Evolutionary conservation across 2,888 invertebrate species (phyloP), one percentile per base, ranked within the genome.

Genomic region (Galerucella pusilla): DNA sequence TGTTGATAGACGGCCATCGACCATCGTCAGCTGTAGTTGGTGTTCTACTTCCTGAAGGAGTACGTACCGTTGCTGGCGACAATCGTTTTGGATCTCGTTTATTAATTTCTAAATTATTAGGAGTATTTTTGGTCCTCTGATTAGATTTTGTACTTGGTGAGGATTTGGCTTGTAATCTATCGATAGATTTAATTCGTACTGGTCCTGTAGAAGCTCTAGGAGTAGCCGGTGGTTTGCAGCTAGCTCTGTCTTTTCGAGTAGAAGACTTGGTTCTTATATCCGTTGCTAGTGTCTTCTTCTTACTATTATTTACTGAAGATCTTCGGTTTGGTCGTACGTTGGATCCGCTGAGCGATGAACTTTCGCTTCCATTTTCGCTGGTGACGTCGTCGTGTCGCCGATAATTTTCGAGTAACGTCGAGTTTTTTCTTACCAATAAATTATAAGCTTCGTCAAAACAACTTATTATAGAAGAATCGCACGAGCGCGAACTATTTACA

Each of bases 401-500:
- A 72, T 87, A 86, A 79, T 87, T 86, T 78, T 87, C 87, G 12
- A 87, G 80, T 59, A 86, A 81, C 9, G 86, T 86, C 6, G 88
- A 88, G 79, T 86, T 88, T 80, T 86, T 86, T 67, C 87, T 80
- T 4, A 87, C 86, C 69, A 90, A 81, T 7, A 88, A 85, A 76
- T 89, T 90, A 80, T 88, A 90, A 3, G 90, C 90, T 79, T 91
- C 91, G 72, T 91, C 91, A 83, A 93, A 93, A 84, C 93, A 94
- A 77, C 94, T 94, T 28, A 94, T 92, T 76, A 94, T 91, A 78
- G 94, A 94, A 59, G 94, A 94, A 79, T 94, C 94, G 84, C 94
- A 94, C 20, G 94, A 94, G 3, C 92, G 89, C 64, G 92, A 92
- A 67, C 92, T 91, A 60, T 88, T 85, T 11, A 92, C 90, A 5